Conservation (phyloP, 2,888 invertebrate species). For the Leptopilina myrica region DNA sequence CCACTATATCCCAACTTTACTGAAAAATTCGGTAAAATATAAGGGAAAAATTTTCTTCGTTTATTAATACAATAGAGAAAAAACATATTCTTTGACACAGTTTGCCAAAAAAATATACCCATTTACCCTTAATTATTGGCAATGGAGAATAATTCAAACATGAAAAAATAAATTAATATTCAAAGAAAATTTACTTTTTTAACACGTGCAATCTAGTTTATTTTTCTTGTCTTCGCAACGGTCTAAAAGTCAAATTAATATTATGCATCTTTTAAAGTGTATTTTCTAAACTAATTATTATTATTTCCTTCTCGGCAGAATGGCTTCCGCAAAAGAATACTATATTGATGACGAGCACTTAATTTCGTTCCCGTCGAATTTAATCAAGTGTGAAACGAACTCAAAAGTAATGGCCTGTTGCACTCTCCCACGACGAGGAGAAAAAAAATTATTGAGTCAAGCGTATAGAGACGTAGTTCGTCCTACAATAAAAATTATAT, state of each 20-base stretch:
- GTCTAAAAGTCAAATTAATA: constrained; percentile 13
- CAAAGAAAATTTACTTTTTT: not conserved
- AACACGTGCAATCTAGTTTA: not conserved
- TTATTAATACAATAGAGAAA: no score
- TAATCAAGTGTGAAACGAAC: constrained; percentile 34
- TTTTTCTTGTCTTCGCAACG: not conserved
- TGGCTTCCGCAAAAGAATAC: constrained; percentile 7
- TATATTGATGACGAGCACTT: not conserved
- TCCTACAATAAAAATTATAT: constrained; percentile 9
- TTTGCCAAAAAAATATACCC: no score
- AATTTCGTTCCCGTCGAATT: not conserved
- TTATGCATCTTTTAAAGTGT: not conserved
- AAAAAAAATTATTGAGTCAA: not conserved
- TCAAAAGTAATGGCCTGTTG: constrained; percentile 7
- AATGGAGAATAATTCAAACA: no score
- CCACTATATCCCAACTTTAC: no score
- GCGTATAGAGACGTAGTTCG: constrained; percentile 13
- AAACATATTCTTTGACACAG: no score
- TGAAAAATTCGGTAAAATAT: no score
- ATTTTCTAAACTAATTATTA: constrained; percentile 7
- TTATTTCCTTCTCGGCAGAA: constrained; percentile 5
- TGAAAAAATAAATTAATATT: no score
- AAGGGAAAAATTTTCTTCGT: no score
- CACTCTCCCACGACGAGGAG: constrained; percentile 46
- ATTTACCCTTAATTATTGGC: no score